phyloP scores from a whole-genome alignment of 1,140 invertebrate species.

The Diabrotica undecimpunctata region DNA sequence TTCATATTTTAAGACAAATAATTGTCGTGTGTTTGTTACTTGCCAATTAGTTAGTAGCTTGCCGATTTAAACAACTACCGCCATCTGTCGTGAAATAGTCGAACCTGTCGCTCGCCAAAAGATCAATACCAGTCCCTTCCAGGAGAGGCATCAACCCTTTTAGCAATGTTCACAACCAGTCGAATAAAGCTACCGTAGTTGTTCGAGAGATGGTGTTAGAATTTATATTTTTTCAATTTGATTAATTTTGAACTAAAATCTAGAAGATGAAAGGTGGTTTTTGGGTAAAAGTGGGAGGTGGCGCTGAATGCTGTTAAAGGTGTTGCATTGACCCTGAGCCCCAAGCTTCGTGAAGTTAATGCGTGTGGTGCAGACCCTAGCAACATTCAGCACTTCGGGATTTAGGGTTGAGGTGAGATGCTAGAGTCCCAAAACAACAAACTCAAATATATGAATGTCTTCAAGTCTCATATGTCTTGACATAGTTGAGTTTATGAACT shows the following conservation, averaged over 20 bases:
- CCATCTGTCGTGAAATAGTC: conserved; percentile 8
- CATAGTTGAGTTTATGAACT: too few species aligned
- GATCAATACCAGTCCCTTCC: conserved; percentile 5
- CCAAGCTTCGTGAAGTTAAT: conserved; percentile 44
- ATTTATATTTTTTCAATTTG: not conserved
- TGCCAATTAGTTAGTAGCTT: conserved; percentile 17
- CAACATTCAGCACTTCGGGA: conserved; percentile 38
- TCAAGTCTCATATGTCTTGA: too few species aligned
- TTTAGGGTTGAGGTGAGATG: not conserved
- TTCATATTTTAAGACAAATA: too few species aligned
- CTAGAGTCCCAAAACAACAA: too few species aligned
- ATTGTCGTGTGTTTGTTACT: conserved; percentile 1
- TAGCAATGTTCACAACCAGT: conserved; percentile 7
- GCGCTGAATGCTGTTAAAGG: conserved; percentile 43
- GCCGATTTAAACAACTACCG: conserved; percentile 15
- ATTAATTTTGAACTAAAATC: conserved; percentile 16
- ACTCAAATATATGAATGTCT: too few species aligned
- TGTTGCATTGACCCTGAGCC: conserved; percentile 41
- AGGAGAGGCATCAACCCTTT: not conserved
- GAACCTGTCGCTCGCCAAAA: not conserved
- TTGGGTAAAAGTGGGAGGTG: conserved; percentile 18
- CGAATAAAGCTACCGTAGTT: conserved; percentile 16
- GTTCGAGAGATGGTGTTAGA: conserved; percentile 13
- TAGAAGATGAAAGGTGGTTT: conserved; percentile 17
- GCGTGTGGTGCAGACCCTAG: conserved; percentile 54